phyloP scores from a whole-genome alignment of 2,797 vertebrate species.

The Crocodylus rhombifer region DNA sequence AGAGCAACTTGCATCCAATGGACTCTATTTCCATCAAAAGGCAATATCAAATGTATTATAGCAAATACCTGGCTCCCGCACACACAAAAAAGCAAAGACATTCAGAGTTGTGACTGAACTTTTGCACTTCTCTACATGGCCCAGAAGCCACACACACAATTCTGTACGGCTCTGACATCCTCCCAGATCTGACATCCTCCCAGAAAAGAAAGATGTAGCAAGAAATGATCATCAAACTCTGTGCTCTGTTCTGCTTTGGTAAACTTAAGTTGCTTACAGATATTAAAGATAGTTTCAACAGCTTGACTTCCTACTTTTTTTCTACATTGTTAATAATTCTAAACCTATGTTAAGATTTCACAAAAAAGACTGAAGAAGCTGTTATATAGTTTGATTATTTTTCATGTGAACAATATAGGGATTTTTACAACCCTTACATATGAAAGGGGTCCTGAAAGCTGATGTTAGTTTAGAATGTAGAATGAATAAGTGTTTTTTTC shows the following conservation, averaged over 20 bases:
- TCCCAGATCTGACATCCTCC: not conserved
- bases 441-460: not conserved
- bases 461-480: not conserved
- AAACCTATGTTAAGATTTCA: not conserved
- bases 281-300: not conserved
- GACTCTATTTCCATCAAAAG: not conserved
- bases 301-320: slow-evolving; percentile 16
- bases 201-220: not conserved
- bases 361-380: not conserved
- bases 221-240: not conserved
- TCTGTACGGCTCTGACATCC: not conserved
- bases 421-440: no score
- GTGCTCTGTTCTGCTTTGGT: not conserved
- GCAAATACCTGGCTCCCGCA: not conserved
- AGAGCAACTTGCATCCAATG: not conserved
- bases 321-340: not conserved
- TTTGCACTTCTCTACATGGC: not conserved
- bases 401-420: no score
- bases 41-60: not conserved
- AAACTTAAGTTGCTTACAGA: not conserved
- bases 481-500: not conserved
- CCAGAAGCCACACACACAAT: not conserved
- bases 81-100: rapidly evolving
- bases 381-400: not conserved
- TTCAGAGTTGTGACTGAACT: not conserved